Percentiles rank a stretch among this genome's conserved stretches.
Evolutionary conservation across 2,888 invertebrate species (phyloP).

Genomic region (Ophion slaviceki): DNA sequence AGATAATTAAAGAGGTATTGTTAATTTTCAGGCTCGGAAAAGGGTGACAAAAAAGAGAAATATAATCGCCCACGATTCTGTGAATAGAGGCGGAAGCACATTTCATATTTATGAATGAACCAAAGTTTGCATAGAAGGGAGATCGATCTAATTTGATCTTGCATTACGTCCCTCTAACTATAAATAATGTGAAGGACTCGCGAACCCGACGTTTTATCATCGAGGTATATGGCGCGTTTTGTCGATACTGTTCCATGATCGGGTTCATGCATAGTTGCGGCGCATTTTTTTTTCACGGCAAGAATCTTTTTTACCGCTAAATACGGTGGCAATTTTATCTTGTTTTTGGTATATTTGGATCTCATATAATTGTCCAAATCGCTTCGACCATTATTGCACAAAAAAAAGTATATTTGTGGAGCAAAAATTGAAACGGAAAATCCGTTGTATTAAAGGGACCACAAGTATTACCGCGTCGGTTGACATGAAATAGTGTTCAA

Average conservation of each 20-base stretch:
- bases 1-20: conserved; percentile 36
- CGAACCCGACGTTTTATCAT: conserved; percentile 10
- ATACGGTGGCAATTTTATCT: too few relatives aligned
- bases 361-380: too few relatives aligned
- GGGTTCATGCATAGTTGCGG: too few relatives aligned
- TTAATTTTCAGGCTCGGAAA: conserved; percentile 12
- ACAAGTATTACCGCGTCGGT: too few relatives aligned
- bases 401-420: too few relatives aligned
- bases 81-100: neutral
- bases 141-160: conserved; percentile 25
- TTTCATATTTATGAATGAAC: conserved; percentile 12
- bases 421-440: too few relatives aligned
- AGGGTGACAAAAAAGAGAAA: neutral
- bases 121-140: conserved; percentile 20
- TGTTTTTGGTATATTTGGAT: too few relatives aligned
- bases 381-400: too few relatives aligned
- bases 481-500: too few relatives aligned
- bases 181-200: conserved; percentile 14
- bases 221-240: neutral
- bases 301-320: too few relatives aligned
- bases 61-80: conserved; percentile 1
- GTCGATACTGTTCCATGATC: neutral
- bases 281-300: too few relatives aligned
- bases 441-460: too few relatives aligned
- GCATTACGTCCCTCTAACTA: conserved; percentile 18